A percentile compares a stretch with the other conserved stretches of the same genome.
These are phyloP conservation scores for Synergus japonicus DNA, from an alignment of 2,888 invertebrate species.

Conservation along the genomic window DNA sequence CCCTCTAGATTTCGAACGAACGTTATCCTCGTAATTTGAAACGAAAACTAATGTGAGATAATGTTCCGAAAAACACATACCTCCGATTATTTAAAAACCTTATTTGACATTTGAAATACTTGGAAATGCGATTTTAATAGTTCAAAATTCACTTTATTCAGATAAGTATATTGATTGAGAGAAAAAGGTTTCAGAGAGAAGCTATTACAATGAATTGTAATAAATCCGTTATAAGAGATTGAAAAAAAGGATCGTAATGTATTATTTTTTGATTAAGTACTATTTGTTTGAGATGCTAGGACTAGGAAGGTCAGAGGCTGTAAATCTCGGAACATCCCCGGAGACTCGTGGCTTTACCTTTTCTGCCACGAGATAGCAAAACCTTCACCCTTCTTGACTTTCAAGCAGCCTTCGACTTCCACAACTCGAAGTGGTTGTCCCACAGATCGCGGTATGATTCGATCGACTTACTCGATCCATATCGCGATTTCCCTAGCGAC, in stretches of 20 bases:
- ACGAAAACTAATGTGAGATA: no score
- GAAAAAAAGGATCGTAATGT: not conserved
- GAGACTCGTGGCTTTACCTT: slow-evolving; percentile 46
- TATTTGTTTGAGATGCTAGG: not conserved
- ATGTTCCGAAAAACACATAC: no score
- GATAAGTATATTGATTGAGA: no score
- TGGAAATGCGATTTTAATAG: no score
- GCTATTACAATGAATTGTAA: not conserved
- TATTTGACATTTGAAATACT: no score
- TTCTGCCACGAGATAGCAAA: slow-evolving; percentile 46
- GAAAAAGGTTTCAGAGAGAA: no score
- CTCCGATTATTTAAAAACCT: no score
- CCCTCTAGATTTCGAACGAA: not conserved
- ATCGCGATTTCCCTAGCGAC: slow-evolving; percentile 62
- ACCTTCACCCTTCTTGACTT: slow-evolving; percentile 50
- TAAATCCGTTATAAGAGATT: not conserved
- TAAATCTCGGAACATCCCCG: slow-evolving; percentile 54
- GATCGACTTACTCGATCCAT: slow-evolving; percentile 56
- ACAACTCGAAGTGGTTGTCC: slow-evolving; percentile 56
- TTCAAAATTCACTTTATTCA: no score
- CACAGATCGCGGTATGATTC: slow-evolving; percentile 52
- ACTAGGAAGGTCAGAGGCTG: slow-evolving; percentile 8
- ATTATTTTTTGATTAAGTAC: not conserved
- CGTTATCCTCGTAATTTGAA: not conserved
- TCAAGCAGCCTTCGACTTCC: slow-evolving; percentile 56